Evolutionary conservation across 2,888 invertebrate species (phyloP).

Genomic region (Phanerotoma sp.): DNA sequence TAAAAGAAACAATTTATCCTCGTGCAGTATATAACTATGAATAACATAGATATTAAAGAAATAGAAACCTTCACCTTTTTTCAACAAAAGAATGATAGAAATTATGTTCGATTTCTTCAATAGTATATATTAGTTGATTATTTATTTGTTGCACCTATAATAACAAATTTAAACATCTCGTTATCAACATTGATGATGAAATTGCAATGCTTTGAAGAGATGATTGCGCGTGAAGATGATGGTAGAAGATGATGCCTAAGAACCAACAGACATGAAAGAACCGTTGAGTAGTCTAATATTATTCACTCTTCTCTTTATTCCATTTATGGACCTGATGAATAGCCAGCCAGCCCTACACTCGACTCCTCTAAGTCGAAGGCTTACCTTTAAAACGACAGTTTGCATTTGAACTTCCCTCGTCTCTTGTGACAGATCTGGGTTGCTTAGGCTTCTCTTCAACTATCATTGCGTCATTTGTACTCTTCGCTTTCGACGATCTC

Average conservation of each 20-base stretch:
- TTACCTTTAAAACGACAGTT: constrained; percentile 24
- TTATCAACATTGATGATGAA: constrained; percentile 43
- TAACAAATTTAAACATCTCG: constrained; percentile 32
- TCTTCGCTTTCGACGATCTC: constrained; percentile 7
- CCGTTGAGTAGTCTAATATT: constrained; percentile 22
- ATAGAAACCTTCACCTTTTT: too few relatives aligned
- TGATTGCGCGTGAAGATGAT: constrained; percentile 45
- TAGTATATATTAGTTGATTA: too few relatives aligned
- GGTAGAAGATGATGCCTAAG: constrained; percentile 24
- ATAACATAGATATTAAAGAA: too few relatives aligned
- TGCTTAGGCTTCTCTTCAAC: constrained; percentile 31
- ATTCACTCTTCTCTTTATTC: constrained; percentile 25
- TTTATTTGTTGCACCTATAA: too few relatives aligned
- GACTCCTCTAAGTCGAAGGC: too few relatives aligned
- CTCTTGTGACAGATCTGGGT: constrained; percentile 51
- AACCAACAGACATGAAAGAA: not conserved
- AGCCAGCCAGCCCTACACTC: constrained; percentile 28
- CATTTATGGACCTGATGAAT: constrained; percentile 42
- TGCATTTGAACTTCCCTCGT: constrained; percentile 31
- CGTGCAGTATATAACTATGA: too few relatives aligned
- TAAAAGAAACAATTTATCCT: too few relatives aligned
- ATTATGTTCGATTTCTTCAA: too few relatives aligned
- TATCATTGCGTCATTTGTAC: constrained; percentile 14
- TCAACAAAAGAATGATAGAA: too few relatives aligned
- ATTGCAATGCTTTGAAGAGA: constrained; percentile 34